phyloP scores from a whole-genome alignment of 2,888 invertebrate species.

The Caenorhabditis wallacei region DNA sequence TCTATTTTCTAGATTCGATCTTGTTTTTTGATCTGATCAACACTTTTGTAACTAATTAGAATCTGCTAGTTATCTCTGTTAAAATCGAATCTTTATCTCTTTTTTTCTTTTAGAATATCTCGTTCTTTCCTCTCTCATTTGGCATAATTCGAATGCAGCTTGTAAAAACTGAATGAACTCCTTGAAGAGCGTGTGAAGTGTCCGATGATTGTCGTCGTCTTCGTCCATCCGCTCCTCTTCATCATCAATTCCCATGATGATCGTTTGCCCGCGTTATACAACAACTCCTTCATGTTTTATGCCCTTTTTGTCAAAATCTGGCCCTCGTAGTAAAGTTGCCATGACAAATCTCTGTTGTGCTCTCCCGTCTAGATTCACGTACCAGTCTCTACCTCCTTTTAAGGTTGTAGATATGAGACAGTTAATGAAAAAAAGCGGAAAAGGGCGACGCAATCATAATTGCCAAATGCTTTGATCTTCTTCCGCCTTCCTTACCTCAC shows the following conservation, averaged over 20 bases:
- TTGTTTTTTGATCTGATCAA: too few relatives aligned
- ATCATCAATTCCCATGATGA: constrained; percentile 64
- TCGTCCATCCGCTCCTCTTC: constrained; percentile 26
- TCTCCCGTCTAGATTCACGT: neutral
- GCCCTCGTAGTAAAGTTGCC: constrained; percentile 40
- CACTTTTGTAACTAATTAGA: neutral
- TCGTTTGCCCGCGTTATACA: constrained; percentile 54
- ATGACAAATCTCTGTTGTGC: constrained; percentile 15
- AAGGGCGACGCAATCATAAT: constrained; percentile 51
- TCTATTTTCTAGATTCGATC: neutral
- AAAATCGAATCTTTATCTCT: neutral
- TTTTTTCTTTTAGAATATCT: neutral
- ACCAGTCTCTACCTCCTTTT: neutral
- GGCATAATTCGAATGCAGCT: constrained; percentile 28
- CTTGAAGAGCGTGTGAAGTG: constrained; percentile 63
- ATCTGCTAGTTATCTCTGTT: neutral
- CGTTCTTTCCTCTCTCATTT: constrained; percentile 1
- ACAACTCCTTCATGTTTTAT: constrained; percentile 41
- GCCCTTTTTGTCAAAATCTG: constrained; percentile 46
- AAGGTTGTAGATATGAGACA: constrained; percentile 1
- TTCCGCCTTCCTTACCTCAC: constrained; percentile 15
- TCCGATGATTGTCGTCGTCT: constrained; percentile 59
- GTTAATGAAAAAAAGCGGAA: neutral
- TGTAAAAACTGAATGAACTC: constrained; percentile 55
- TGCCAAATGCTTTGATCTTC: constrained; percentile 42